Percentiles rank a stretch among this genome's conserved stretches.
Conservation (phyloP, 2,797 vertebrate genomes). For the Xenops minutus region DNA sequence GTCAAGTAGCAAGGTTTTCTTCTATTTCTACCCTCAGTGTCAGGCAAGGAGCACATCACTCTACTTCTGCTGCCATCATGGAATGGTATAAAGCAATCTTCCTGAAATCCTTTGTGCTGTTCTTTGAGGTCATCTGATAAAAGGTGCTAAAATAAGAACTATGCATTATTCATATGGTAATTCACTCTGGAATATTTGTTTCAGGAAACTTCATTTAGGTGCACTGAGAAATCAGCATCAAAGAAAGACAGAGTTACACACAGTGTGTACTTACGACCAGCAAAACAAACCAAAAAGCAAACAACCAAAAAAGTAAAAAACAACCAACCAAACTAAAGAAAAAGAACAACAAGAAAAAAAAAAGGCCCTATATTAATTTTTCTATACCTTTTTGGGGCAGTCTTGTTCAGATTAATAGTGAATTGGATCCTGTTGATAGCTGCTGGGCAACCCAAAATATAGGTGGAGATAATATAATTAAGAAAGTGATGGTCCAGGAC, state of each 20-base stretch:
- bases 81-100: not conserved
- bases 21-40: not conserved
- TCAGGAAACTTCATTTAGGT: slow-evolving; percentile 42
- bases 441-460: not conserved
- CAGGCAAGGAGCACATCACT: not conserved
- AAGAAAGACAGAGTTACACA: slow-evolving; percentile 16
- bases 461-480: not conserved
- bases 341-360: not conserved
- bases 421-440: not conserved
- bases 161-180: slow-evolving; percentile 58
- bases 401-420: not conserved
- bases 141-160: slow-evolving; percentile 31
- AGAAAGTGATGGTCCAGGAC: not conserved
- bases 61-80: not conserved
- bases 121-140: slow-evolving; percentile 22
- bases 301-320: no score
- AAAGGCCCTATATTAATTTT: not conserved
- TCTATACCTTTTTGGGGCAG: not conserved
- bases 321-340: no score
- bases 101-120: not conserved
- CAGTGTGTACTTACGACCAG: not conserved
- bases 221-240: slow-evolving; percentile 42
- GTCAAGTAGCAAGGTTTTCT: not conserved
- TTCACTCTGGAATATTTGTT: slow-evolving; percentile 27
- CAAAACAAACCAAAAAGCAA: not conserved